Conservation (phyloP, 2,888 invertebrate species). For the Stenichneumon culpator region DNA sequence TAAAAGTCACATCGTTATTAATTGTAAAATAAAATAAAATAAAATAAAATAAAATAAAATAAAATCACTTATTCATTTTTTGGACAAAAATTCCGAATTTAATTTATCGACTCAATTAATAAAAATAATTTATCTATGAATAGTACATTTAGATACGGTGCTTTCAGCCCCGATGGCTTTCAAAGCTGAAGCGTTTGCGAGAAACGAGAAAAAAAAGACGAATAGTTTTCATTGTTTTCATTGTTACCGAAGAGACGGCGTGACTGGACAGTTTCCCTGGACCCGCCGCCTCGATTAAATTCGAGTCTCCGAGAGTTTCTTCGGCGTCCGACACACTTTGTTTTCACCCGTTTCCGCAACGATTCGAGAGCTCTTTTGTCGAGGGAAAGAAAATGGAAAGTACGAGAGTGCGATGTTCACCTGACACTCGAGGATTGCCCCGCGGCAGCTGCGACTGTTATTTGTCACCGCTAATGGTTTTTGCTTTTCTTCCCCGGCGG, state of each 20-base stretch:
- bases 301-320: background rate
- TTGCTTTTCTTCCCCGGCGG: conserved; percentile 14
- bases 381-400: conserved; percentile 44
- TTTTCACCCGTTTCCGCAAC: conserved; percentile 1
- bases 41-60: too few relatives aligned
- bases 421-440: conserved; percentile 23
- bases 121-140: background rate
- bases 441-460: conserved; percentile 28
- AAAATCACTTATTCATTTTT: background rate
- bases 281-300: background rate
- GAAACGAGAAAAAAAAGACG: background rate
- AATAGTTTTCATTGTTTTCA: background rate
- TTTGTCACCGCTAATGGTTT: conserved; percentile 26
- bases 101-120: background rate
- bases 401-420: conserved; percentile 32
- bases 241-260: conserved; percentile 5
- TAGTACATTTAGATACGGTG: background rate
- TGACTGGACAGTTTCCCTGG: background rate
- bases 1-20: too few relatives aligned
- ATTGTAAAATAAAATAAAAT: too few relatives aligned
- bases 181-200: background rate
- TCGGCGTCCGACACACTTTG: conserved; percentile 28
- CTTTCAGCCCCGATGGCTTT: background rate
- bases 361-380: conserved; percentile 36
- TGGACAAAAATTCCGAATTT: background rate